These are phyloP conservation scores for Carabus problematicus DNA, from an alignment of 2,888 invertebrate species.

Conservation along the genomic window DNA sequence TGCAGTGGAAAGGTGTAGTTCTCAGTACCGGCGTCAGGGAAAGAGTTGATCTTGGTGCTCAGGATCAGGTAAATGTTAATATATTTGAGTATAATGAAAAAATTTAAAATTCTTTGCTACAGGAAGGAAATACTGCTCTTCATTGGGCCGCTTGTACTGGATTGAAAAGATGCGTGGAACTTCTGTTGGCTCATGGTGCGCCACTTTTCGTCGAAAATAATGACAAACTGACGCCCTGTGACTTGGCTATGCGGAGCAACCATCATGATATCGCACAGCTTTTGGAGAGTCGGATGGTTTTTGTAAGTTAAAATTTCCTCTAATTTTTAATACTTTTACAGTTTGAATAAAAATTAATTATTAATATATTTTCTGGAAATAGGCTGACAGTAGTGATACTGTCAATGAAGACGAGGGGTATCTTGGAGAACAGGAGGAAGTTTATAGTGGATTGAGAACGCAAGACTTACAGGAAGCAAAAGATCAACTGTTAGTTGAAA, in stretches of 20 bases:
- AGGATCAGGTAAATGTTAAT: constrained; percentile 63
- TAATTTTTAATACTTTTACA: neutral
- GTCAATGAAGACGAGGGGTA: constrained; percentile 62
- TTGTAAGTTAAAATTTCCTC: constrained; percentile 59
- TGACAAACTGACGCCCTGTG: constrained; percentile 70
- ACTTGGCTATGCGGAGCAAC: constrained; percentile 67
- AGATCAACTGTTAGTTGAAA: constrained; percentile 72
- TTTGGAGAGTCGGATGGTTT: constrained; percentile 73
- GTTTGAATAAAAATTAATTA: constrained; percentile 5
- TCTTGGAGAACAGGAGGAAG: constrained; percentile 60
- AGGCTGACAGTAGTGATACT: constrained; percentile 61
- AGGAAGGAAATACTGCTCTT: constrained; percentile 72
- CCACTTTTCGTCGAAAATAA: constrained; percentile 70
- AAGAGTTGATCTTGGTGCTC: constrained; percentile 65
- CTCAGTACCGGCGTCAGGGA: constrained; percentile 65
- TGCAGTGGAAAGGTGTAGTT: constrained; percentile 68
- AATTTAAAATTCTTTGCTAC: constrained; percentile 41
- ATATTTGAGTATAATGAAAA: neutral
- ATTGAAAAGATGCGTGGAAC: constrained; percentile 68
- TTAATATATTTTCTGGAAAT: constrained; percentile 29
- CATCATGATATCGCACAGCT: constrained; percentile 69
- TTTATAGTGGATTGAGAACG: constrained; percentile 68
- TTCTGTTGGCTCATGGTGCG: constrained; percentile 66
- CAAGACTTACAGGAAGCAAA: constrained; percentile 75
- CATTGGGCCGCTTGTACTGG: constrained; percentile 71